Evolutionary conservation across 2,113 vertebrate species (phyloP).

Genomic region (Stegostoma tigrinum): DNA sequence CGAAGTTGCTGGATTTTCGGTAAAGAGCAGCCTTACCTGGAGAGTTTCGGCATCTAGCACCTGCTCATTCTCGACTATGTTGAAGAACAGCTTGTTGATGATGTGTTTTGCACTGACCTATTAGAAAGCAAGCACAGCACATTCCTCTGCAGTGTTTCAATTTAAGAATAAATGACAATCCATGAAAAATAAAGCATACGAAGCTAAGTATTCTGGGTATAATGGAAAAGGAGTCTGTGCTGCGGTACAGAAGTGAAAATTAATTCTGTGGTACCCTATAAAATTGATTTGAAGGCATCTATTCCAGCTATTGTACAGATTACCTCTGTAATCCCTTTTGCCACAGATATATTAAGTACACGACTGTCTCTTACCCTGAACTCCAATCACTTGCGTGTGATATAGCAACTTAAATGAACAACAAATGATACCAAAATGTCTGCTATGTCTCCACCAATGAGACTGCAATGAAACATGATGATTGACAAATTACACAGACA

Average conservation of each 20-base stretch:
- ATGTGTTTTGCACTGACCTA: constrained; percentile 83
- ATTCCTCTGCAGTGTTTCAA: background rate
- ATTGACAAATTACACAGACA: background rate
- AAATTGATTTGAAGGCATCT: background rate
- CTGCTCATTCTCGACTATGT: constrained; percentile 68
- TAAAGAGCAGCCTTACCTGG: constrained; percentile 60
- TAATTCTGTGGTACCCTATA: background rate
- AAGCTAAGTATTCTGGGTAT: background rate
- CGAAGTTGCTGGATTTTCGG: background rate
- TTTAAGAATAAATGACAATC: background rate
- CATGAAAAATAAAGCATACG: background rate
- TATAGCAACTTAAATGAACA: background rate
- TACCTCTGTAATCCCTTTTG: background rate
- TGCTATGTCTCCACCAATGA: background rate
- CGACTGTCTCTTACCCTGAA: background rate
- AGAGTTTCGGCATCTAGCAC: constrained; percentile 71
- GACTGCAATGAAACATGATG: background rate
- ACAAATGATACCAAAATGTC: background rate
- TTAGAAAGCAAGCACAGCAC: constrained; percentile 39
- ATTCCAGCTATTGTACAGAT: background rate
- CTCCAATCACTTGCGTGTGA: background rate
- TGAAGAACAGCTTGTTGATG: constrained; percentile 85
- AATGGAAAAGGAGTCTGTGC: background rate
- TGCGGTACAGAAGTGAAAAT: background rate
- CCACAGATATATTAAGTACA: background rate